A percentile compares a stretch with the other conserved stretches of the same genome.
phyloP scores from a whole-genome alignment of 2,888 invertebrate genomes.

The Chouioia cunea region DNA sequence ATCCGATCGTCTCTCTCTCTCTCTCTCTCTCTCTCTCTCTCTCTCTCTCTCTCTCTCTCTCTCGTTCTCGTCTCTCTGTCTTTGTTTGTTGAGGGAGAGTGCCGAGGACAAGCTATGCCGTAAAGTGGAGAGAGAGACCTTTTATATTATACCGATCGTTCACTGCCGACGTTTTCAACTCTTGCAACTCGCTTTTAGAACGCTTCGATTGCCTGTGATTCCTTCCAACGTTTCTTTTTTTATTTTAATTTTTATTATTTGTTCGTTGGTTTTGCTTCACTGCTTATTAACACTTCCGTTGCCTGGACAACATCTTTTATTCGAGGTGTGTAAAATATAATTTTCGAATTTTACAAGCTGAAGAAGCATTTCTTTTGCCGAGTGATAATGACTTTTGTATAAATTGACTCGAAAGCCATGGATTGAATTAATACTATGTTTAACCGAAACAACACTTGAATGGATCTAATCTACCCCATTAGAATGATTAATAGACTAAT shows the following conservation, averaged over 20 bases:
- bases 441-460: too few relatives aligned
- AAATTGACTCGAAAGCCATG: too few relatives aligned
- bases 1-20: slow-evolving; percentile 32
- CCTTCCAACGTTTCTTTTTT: background rate
- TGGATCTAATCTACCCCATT: too few relatives aligned
- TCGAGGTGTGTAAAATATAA: too few relatives aligned
- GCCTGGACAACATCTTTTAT: too few relatives aligned
- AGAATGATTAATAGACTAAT: too few relatives aligned
- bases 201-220: slow-evolving; percentile 1
- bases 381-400: too few relatives aligned
- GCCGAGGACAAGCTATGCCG: background rate
- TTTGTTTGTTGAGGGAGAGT: slow-evolving; percentile 18
- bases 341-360: too few relatives aligned
- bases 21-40: too few relatives aligned
- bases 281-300: background rate
- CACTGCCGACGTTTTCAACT: background rate
- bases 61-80: background rate
- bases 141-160: background rate
- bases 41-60: slow-evolving; percentile 19
- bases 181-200: background rate
- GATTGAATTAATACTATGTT: too few relatives aligned
- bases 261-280: background rate
- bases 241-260: background rate
- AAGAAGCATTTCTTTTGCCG: too few relatives aligned
- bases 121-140: slow-evolving; percentile 1